These are phyloP conservation scores for Pseudopodoces humilis DNA, from an alignment of 2,113 vertebrate genomes.

Conservation along the genomic window DNA sequence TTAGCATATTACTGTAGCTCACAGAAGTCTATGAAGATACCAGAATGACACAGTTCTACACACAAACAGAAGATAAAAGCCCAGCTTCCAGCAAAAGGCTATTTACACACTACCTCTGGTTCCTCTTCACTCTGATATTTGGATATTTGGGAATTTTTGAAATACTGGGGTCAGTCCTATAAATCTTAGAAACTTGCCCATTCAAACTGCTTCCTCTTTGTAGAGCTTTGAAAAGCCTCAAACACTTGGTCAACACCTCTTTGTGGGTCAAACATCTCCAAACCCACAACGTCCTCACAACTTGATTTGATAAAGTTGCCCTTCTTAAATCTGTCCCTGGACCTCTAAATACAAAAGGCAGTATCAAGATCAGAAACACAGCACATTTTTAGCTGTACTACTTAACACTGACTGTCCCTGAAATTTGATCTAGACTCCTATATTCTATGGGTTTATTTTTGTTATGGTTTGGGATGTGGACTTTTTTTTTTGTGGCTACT, in stretches of 20 bases:
- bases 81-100: neutral
- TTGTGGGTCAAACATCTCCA: neutral
- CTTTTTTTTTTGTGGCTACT: neutral
- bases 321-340: neutral
- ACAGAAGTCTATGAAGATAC: neutral
- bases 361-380: neutral
- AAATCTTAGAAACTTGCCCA: neutral
- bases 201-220: neutral
- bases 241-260: neutral
- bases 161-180: neutral
- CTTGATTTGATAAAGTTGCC: neutral
- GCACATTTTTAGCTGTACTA: neutral
- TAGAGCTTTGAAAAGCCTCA: neutral
- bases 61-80: neutral
- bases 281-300: rapidly evolving
- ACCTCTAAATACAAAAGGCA: neutral
- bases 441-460: neutral
- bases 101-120: neutral
- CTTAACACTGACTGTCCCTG: neutral
- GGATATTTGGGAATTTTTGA: no score
- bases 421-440: neutral
- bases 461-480: neutral
- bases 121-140: neutral
- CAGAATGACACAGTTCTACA: neutral
- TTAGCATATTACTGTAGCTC: neutral